Conservation (phyloP, 1,140 invertebrate genomes). For the Daktulosphaira vitifoliae region DNA sequence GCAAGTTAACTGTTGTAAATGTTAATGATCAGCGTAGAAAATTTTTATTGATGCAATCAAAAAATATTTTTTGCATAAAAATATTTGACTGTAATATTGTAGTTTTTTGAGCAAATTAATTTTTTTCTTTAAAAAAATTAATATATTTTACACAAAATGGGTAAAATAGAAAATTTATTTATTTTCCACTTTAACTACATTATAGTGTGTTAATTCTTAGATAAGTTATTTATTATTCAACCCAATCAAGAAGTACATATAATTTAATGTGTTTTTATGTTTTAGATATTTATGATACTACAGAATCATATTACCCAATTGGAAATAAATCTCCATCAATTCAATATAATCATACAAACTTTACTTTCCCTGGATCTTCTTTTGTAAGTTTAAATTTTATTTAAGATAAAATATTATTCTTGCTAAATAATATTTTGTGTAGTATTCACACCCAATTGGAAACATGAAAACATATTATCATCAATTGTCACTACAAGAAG, state of each 20-base stretch:
- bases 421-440: neutral
- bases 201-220: too few species aligned
- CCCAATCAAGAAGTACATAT: neutral
- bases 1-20: too few species aligned
- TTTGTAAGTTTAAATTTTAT: slow-evolving; percentile 10
- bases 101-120: too few species aligned
- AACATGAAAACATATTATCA: slow-evolving; percentile 51
- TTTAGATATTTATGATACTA: slow-evolving; percentile 41
- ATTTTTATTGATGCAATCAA: too few species aligned
- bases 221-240: too few species aligned
- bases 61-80: too few species aligned
- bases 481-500: slow-evolving; percentile 60
- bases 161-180: too few species aligned
- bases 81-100: too few species aligned
- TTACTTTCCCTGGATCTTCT: slow-evolving; percentile 46
- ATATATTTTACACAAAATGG: too few species aligned
- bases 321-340: slow-evolving; percentile 48
- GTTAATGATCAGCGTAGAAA: too few species aligned
- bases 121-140: too few species aligned
- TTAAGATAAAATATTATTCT: neutral
- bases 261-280: slow-evolving; percentile 28
- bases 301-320: slow-evolving; percentile 39
- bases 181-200: too few species aligned
- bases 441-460: slow-evolving; percentile 15
- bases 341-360: slow-evolving; percentile 50